phyloP scores from a whole-genome alignment of 2,113 vertebrate species.

The Seriola quinqueradiata region DNA sequence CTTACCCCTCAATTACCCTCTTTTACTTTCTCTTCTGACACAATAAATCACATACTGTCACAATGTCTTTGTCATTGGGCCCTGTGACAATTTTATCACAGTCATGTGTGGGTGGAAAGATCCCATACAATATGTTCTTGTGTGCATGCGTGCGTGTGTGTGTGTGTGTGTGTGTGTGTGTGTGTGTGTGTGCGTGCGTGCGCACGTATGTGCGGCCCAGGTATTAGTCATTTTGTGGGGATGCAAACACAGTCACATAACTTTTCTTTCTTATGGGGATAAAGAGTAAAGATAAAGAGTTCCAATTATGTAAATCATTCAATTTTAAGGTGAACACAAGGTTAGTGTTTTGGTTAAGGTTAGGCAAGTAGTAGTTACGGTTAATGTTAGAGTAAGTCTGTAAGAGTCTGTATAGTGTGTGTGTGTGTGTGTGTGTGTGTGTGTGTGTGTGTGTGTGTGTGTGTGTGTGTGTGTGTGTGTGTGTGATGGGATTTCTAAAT shows the following conservation, averaged over 20 bases:
- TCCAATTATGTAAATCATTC: too few species aligned
- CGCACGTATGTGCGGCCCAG: background rate
- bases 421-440: conserved; percentile 1
- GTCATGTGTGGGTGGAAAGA: conserved; percentile 61
- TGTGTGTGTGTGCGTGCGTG: background rate
- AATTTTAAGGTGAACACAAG: too few species aligned
- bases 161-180: conserved; percentile 40
- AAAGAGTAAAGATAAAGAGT: too few species aligned
- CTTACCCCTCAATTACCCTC: conserved; percentile 75
- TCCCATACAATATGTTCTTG: conserved; percentile 19
- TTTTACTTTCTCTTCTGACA: conserved; percentile 69
- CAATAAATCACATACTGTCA: conserved; percentile 76
- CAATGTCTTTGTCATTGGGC: conserved; percentile 53
- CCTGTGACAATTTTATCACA: conserved; percentile 56
- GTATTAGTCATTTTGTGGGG: too few species aligned
- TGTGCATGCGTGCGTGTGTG: conserved; percentile 46
- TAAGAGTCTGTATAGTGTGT: too few species aligned
- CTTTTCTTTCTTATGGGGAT: too few species aligned
- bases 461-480: conserved; percentile 24
- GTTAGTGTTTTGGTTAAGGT: too few species aligned
- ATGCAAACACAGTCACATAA: too few species aligned
- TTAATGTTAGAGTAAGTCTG: too few species aligned
- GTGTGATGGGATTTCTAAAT: conserved; percentile 33
- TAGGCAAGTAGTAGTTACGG: too few species aligned
- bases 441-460: conserved; percentile 3